Base-by-base conservation (phyloP, 2,888 invertebrate species). In the Papilio protenor region DNA sequence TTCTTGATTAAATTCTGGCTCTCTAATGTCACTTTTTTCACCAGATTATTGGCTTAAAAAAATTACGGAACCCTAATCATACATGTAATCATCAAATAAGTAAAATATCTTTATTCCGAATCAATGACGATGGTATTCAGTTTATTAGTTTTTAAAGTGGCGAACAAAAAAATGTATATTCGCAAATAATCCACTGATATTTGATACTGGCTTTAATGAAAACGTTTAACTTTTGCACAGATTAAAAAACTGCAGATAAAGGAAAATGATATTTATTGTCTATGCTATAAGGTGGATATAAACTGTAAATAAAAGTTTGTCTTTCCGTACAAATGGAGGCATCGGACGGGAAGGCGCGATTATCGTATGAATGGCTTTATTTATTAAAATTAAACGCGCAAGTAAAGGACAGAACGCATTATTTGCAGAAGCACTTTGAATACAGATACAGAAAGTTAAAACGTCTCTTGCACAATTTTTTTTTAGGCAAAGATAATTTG, bases 281-380 rank as follows among this genome's bases (percentile, higher is more conserved):
- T 52, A 8, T 3, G 8, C 11, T 21, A 78, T 81, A 83, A 80
- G 80, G 70, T 69, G 21, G 40, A 61, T 4, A 40, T 1, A 1
- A 74, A 5, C 3, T 49, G 81, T 18, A 75, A 52, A 73, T 75
- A 18, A 81, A 80, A 75, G 57, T 80, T 82, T 81, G 87, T 83
- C 81, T 82, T 77, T 80, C 79, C 72, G 79, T 79, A 82, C 81
- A 84, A 85, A 85, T 82, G 83, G 83, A 77, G 80, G 81, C 81
- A 83, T 82, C 80, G 80, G 80, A 81, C 81, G 82, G 83, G 84
- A 85, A 85, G 85, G 85, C 84, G 84, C 86, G 89, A 87, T 89
- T 87, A 87, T 87, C 83, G 85, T 84, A 81, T 80, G 86, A 87
- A 90, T 87, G 88, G 86, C 87, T 87, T 87, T 87, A 89, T 89